phyloP scores from a whole-genome alignment of 1,140 invertebrate species.

The Atopsyche davidsoni region DNA sequence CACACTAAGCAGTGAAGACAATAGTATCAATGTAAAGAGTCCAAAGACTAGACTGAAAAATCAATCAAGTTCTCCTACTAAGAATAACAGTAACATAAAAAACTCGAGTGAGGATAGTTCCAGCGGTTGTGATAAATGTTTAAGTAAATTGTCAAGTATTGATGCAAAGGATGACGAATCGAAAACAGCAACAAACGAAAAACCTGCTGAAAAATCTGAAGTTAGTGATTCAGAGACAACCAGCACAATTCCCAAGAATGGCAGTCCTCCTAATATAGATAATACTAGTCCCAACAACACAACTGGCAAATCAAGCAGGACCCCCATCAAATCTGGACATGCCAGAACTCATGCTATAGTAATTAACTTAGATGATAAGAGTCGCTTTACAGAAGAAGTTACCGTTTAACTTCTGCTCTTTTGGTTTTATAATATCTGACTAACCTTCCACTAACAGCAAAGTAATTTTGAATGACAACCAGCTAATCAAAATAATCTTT shows the following conservation, averaged over 20 bases:
- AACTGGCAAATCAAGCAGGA: slow-evolving; percentile 17
- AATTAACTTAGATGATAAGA: slow-evolving; percentile 73
- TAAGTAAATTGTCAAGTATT: slow-evolving; percentile 20
- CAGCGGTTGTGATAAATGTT: slow-evolving; percentile 36
- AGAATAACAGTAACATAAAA: slow-evolving; percentile 9
- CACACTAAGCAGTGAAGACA: slow-evolving; percentile 12
- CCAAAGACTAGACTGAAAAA: slow-evolving; percentile 19
- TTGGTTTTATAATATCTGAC: too few species aligned
- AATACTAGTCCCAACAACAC: slow-evolving; percentile 22
- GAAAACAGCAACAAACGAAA: slow-evolving; percentile 29
- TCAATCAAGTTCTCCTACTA: slow-evolving; percentile 11
- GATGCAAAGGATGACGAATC: slow-evolving; percentile 22
- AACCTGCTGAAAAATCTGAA: slow-evolving; percentile 39
- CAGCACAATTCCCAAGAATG: slow-evolving; percentile 24
- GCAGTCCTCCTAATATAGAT: slow-evolving; percentile 7
- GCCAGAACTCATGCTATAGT: slow-evolving; percentile 66
- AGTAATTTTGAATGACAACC: too few species aligned
- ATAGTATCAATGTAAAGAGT: slow-evolving; percentile 8
- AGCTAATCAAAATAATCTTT: too few species aligned
- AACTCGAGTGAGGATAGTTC: slow-evolving; percentile 7
- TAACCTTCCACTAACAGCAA: too few species aligned
- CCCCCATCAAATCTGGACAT: slow-evolving; percentile 55
- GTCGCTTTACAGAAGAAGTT: slow-evolving; percentile 72
- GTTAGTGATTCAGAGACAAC: slow-evolving; percentile 40
- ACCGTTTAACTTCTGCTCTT: slow-evolving; percentile 58